Evolutionary conservation across 2,113 vertebrate species (phyloP), one percentile per base, ranked within the genome.

Genomic region (Eudyptes chrysolophus): DNA sequence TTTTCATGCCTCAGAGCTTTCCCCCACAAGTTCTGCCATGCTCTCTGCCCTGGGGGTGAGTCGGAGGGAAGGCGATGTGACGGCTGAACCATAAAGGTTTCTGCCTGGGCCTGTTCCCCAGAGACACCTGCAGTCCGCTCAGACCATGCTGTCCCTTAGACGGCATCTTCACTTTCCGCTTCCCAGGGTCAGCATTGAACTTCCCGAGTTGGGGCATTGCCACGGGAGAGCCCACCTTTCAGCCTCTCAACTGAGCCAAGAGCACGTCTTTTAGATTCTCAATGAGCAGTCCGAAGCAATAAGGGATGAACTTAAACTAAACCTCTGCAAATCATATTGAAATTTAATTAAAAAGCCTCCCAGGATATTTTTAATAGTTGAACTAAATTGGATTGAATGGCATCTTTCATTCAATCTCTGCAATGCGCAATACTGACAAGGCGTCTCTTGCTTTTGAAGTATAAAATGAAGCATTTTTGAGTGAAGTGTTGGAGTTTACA

Each of bases 151-250:
- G 48, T 40, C 52, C 57, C 36, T 71, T 29, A 48, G 7, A 20
- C 0, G 0, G 12, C 34, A 61, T 15, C 52, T 30, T 51, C 40
- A 20, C 46, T 76, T 25, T 2, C 19, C 25, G 10, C 32, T 26
- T 60, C n/a, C 24, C 21, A 9, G 32, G 9, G 34, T 34, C 68
- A 40, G 42, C 30, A 10, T 4, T 44, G 21, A 55, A 38, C 26
- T 46, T 75, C 29, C 46, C 0, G 0, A 65, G 38, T 13, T 71
- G 77, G 6, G 6, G 27, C 40, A 29, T 8, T 40, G 48, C 34
- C 21, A 8, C 0, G 0, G 71, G n/a, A 58, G 20, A 78, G 19
- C 24, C 24, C 57, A 27, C 34, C 34, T 49, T 68, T 93, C 49
- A 68, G 48, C 17, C 17, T 64, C 29, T 48, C 38, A 25, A 11